A percentile compares a stretch with the other conserved stretches of the same genome.
These are phyloP conservation scores for Solen grandis DNA, from an alignment of 1,140 invertebrate species.

Conservation along the genomic window DNA sequence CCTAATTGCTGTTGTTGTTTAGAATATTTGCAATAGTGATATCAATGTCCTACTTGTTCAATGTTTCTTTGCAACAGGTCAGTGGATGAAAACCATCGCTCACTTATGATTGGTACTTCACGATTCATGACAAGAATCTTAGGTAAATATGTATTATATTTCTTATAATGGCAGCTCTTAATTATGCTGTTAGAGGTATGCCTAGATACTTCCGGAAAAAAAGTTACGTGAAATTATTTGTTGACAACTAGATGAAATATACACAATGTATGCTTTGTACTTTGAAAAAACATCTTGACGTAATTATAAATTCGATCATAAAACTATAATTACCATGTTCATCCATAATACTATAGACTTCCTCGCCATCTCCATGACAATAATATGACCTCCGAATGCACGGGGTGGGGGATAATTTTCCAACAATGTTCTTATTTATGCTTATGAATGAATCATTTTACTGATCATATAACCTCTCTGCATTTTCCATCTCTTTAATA, in stretches of 20 bases:
- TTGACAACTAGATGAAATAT: too few species aligned
- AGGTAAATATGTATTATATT: slow-evolving; percentile 6
- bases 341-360: too few species aligned
- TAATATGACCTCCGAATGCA: too few species aligned
- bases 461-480: not conserved
- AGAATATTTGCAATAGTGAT: too few species aligned
- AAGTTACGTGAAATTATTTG: not conserved
- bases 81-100: slow-evolving; percentile 34
- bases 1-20: too few species aligned
- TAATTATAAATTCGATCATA: not conserved
- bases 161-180: not conserved
- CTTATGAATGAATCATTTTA: not conserved
- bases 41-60: too few species aligned
- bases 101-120: slow-evolving; percentile 22
- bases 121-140: slow-evolving; percentile 24
- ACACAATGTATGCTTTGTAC: not conserved
- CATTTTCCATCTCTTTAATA: too few species aligned
- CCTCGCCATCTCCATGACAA: too few species aligned
- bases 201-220: not conserved
- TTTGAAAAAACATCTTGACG: too few species aligned
- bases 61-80: slow-evolving; percentile 15
- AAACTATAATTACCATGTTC: too few species aligned
- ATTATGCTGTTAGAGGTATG: not conserved
- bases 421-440: too few species aligned
- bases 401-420: too few species aligned